Conservation (phyloP, 2,888 invertebrate species). For the Polymixis flavicincta region DNA sequence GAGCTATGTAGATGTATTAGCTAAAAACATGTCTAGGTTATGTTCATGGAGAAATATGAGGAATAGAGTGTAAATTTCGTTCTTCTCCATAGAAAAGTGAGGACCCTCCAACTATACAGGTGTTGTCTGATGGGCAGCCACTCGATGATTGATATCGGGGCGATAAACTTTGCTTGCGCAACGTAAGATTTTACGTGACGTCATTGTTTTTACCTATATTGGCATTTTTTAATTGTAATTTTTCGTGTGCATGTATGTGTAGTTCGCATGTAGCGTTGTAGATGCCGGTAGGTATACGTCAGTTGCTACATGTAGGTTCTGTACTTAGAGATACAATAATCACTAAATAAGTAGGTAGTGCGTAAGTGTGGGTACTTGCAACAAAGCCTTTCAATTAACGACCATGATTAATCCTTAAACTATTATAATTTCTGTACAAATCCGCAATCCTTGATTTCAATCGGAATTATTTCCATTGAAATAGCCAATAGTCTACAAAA, state of each 20-base stretch:
- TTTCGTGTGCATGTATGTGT: too few relatives aligned
- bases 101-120: not conserved
- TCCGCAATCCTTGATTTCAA: constrained; percentile 57
- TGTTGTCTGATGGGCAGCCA: not conserved
- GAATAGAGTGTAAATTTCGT: not conserved
- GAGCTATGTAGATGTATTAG: not conserved
- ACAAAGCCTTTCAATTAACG: constrained; percentile 22
- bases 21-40: not conserved
- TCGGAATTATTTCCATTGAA: constrained; percentile 55
- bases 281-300: not conserved
- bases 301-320: not conserved
- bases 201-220: too few relatives aligned
- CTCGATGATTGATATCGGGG: too few relatives aligned
- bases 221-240: too few relatives aligned
- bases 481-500: constrained; percentile 44
- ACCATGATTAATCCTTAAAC: constrained; percentile 40
- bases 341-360: not conserved
- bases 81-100: too few relatives aligned
- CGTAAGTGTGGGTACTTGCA: not conserved
- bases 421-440: constrained; percentile 40
- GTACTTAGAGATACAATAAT: not conserved
- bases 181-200: not conserved
- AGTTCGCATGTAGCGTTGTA: not conserved
- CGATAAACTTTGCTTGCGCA: not conserved
- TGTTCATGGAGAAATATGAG: not conserved